Evolutionary conservation across 2,888 invertebrate species (phyloP), one percentile per base, ranked within the genome.

Genomic region (Trichopria drosophilae): DNA sequence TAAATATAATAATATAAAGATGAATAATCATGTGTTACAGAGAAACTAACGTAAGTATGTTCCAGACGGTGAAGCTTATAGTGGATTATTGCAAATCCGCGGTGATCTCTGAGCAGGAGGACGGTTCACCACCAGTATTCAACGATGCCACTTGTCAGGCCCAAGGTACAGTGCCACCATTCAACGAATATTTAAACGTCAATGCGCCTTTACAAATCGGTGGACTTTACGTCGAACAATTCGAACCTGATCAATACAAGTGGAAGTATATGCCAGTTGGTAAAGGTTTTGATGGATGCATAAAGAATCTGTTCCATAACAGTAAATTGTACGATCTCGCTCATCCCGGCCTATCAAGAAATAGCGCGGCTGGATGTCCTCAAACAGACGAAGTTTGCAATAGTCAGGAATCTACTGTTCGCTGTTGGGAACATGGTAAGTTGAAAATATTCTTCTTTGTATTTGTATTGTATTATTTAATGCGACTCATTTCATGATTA

Each of bases 161-260:
- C 1, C 84, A 86, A 56, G 93, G 92, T 22, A 85, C 84, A 12
- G 92, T 96, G 60, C 94, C 94, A 4, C 94, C 95, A 1, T 95
- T 95, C 76, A 95, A 91, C 73, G 94, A 94, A 77, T 96, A 93
- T 76, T 81, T 98, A 41, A 97, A 97, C 77, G 93, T 97, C 0
- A 95, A 96, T 77, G 87, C 94, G 0, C 94, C 96, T 0, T 79
- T 98, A 40, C 97, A 98, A 80, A 84, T 99, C 51, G 99, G 99
- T 46, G 96, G 96, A 6, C 78, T 93, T 13, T 92, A 90, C 67
- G 87, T 92, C 29, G 89, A 93, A 67, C 90, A 92, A 66, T 91
- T 93, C 68, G 93, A 93, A 66, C 91, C 91, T 0, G 86, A 88
- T 1, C 85, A 88, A 60, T 93, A 91, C 75, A 87, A 88, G 65